phyloP scores from a whole-genome alignment of 2,797 vertebrate species.

The Taenioides sp. region DNA sequence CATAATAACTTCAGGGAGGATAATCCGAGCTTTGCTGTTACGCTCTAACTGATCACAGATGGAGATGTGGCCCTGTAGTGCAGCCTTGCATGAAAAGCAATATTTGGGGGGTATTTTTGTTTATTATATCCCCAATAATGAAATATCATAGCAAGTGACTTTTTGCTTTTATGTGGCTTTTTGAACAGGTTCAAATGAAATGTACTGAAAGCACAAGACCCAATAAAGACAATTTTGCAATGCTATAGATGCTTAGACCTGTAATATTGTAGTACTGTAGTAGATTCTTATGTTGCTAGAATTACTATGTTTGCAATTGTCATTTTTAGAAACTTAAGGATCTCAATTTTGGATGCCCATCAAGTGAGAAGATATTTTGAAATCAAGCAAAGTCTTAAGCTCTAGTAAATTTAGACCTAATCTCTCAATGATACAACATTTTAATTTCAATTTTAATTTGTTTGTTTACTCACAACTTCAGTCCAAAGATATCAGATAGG shows the following conservation, averaged over 20 bases:
- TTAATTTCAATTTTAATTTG: too few species aligned
- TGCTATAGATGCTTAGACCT: background rate
- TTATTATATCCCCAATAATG: background rate
- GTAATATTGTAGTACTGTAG: too few species aligned
- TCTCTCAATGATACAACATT: too few species aligned
- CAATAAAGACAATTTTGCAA: background rate
- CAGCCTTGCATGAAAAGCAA: background rate
- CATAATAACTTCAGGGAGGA: conserved; percentile 34
- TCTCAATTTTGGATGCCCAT: background rate
- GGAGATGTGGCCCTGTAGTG: background rate
- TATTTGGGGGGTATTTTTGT: background rate
- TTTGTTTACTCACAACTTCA: too few species aligned
- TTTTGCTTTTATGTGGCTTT: background rate
- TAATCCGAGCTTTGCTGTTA: conserved; percentile 47
- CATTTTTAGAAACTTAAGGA: background rate
- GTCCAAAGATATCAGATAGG: too few species aligned
- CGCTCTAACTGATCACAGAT: conserved; percentile 15
- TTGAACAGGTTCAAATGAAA: background rate
- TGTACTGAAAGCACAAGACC: background rate
- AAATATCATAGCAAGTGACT: background rate
- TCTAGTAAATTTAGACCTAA: too few species aligned
- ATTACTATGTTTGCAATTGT: background rate
- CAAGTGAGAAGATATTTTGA: background rate
- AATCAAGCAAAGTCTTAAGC: background rate
- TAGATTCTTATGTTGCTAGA: background rate